These are phyloP conservation scores for Syngnathoides biaculeatus DNA, from an alignment of 2,113 vertebrate genomes.

Conservation along the genomic window DNA sequence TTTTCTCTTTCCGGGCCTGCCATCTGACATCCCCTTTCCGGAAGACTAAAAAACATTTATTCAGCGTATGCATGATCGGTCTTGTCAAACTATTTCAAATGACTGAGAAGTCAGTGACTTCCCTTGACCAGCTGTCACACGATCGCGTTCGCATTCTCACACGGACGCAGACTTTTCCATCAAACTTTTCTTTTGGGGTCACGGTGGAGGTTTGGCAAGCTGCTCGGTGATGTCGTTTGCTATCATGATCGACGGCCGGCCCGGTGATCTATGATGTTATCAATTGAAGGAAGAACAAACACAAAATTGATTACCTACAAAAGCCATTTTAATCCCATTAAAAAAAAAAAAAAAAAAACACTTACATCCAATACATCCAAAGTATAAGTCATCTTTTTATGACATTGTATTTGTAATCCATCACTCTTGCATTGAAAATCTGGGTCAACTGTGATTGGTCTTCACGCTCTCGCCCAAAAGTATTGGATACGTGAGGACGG, in stretches of 20 bases:
- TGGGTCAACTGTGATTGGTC: not conserved
- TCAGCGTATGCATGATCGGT: constrained; percentile 3
- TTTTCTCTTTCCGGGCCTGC: not conserved
- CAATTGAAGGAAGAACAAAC: constrained; percentile 12
- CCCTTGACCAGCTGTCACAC: constrained; percentile 26
- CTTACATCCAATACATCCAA: not conserved
- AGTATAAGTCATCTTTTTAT: constrained; percentile 5
- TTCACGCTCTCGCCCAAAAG: not conserved
- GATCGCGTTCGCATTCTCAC: not conserved
- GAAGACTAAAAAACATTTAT: not conserved
- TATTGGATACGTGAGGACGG: not conserved
- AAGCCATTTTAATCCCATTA: constrained; percentile 19
- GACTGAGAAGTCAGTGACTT: constrained; percentile 8
- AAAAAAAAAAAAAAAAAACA: not conserved
- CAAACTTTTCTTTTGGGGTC: constrained; percentile 14
- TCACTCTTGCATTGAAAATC: not conserved
- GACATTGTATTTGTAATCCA: not conserved
- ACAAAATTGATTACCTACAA: constrained; percentile 27
- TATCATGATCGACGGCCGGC: constrained; percentile 12
- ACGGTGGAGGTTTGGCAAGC: constrained; percentile 15
- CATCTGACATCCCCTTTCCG: constrained; percentile 9
- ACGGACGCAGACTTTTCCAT: not conserved
- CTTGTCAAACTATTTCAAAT: constrained; percentile 24
- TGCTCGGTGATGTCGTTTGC: constrained; percentile 33
- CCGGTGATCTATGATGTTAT: constrained; percentile 21